These are phyloP conservation scores for Oxyruncus cristatus DNA, from an alignment of 2,113 vertebrate genomes.

Conservation along the genomic window DNA sequence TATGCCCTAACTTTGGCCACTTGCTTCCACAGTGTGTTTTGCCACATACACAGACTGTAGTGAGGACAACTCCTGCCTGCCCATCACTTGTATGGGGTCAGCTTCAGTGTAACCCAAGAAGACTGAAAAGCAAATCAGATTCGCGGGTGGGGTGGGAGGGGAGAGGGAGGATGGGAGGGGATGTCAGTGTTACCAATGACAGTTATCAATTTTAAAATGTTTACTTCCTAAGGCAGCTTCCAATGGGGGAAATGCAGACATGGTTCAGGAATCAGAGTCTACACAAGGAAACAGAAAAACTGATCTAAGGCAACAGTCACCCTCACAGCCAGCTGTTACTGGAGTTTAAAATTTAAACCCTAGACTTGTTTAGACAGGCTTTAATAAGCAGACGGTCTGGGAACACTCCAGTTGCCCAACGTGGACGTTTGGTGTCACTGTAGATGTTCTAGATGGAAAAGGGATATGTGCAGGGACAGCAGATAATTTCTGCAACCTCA, in stretches of 20 bases:
- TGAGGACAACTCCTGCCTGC: not conserved
- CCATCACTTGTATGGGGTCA: accelerated
- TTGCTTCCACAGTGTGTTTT: not conserved
- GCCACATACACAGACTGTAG: accelerated
- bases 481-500: not conserved
- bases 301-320: no score
- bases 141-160: not conserved
- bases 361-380: not conserved
- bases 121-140: not conserved
- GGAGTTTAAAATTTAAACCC: not conserved
- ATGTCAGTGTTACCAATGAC: accelerated
- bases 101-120: not conserved
- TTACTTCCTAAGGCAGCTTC: not conserved
- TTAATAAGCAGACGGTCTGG: not conserved
- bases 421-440: not conserved
- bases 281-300: not conserved
- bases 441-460: not conserved
- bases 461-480: accelerated
- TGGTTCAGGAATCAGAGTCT: not conserved
- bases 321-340: not conserved
- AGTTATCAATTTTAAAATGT: not conserved
- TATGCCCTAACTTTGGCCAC: accelerated
- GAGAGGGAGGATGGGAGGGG: accelerated
- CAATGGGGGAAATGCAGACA: not conserved
- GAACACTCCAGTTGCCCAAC: not conserved